Conservation (phyloP, 2,888 invertebrate species). For the Stomorhina lunata region DNA sequence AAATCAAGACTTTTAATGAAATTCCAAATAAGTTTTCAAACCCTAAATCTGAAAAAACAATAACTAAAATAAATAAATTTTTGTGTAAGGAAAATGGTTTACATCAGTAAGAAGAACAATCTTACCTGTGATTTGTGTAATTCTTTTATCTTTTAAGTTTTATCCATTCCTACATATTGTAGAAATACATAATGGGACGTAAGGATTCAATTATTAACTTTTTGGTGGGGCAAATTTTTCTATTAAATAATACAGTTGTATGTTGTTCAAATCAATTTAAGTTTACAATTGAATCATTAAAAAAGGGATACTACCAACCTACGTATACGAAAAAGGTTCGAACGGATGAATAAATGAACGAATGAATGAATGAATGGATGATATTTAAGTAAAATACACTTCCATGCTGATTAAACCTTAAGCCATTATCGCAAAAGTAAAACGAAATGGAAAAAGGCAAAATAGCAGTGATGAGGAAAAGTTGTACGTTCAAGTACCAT, state of each 20-base stretch:
- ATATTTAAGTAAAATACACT: neutral
- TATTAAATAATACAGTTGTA: conserved; percentile 14
- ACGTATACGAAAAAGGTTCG: no score
- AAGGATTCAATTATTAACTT: neutral
- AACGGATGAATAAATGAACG: no score
- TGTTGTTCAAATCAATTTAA: conserved; percentile 36
- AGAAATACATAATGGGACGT: neutral
- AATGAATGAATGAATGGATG: neutral
- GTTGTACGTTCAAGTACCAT: neutral
- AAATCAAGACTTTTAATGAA: no score
- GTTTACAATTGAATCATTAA: conserved; percentile 47
- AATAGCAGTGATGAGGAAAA: neutral
- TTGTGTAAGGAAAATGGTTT: no score
- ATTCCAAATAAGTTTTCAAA: no score
- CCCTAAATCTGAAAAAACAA: no score
- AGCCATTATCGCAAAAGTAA: neutral
- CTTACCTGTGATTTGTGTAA: no score
- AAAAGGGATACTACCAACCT: neutral
- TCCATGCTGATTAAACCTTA: conserved; percentile 1
- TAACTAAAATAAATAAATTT: no score
- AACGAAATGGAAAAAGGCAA: neutral
- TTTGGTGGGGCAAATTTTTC: conserved; percentile 13
- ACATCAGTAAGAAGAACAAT: no score
- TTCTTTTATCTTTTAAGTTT: neutral
- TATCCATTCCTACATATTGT: neutral